These are phyloP conservation scores for Myodes glareolus DNA, from an alignment of 2,113 vertebrate genomes.

Conservation along the genomic window DNA sequence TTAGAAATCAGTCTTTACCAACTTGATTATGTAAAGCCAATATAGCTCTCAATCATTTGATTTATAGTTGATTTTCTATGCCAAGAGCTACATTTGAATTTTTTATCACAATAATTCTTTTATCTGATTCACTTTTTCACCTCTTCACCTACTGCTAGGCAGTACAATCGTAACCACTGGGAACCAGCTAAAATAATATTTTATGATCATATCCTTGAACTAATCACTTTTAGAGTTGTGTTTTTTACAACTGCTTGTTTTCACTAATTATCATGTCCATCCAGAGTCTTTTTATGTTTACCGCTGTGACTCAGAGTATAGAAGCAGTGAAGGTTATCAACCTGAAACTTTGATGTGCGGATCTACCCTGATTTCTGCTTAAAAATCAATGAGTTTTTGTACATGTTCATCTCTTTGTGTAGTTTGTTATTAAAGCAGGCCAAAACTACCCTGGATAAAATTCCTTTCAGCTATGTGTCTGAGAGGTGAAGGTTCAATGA, in stretches of 20 bases:
- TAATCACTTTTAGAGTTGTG: neutral
- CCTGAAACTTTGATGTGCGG: neutral
- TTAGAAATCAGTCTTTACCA: neutral
- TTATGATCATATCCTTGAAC: neutral
- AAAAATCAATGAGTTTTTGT: neutral
- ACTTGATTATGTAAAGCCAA: neutral
- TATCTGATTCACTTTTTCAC: neutral
- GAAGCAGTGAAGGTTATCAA: neutral
- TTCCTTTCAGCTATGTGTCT: neutral
- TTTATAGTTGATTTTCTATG: neutral
- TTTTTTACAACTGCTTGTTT: neutral
- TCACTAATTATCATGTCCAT: neutral
- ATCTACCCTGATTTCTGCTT: neutral
- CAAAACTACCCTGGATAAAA: neutral
- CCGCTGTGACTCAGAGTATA: neutral
- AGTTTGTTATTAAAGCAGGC: neutral
- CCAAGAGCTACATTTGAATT: neutral
- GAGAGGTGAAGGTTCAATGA: neutral
- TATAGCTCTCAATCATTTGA: neutral
- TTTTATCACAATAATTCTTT: neutral
- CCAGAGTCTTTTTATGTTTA: neutral
- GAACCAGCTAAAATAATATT: neutral
- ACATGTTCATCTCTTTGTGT: neutral
- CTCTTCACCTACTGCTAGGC: neutral
- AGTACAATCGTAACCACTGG: neutral